Base-by-base conservation (phyloP, 2,113 vertebrate species). In the Crotalus horridus region DNA sequence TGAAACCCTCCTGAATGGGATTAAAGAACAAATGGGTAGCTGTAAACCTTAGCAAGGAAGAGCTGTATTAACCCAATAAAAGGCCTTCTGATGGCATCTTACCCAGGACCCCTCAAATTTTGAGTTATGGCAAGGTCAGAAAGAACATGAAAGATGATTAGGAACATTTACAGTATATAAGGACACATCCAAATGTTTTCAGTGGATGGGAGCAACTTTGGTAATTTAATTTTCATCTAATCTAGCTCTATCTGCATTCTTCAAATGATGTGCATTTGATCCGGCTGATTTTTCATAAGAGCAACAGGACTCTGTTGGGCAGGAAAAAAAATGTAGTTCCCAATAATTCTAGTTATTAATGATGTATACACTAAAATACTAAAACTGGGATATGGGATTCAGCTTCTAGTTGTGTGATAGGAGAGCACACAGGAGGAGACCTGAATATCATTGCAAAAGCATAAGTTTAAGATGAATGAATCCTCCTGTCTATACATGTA, bases 111-210 rank as follows among this genome's bases (percentile, higher is more conserved):
- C n/a, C 17, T 20, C 29, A 21, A 88, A 33, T 20, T n/a, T 29
- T 59, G 17, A 10, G 10, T 39, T 81, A 20, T 20, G 39, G 69
- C 33, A 81, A 39, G 69, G 33, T 39, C 58, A n/a, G 74, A 43
- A 5, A 24, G 91, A 91, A 93, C 64, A 24, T 85, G 89, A 87
- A 86, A 90, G 92, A 88, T 81, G 39, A 33, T 23, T 81, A 51
- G 46, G 26, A 39, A 33, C 29, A 33, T 39, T 74, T 1, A 64
- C 13, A 53, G 8, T 54, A 39, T 23, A 39, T 53, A 43, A 39
- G 11, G 17, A 29, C 39, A 24, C 48, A 8, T 87, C 21, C 43
- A 48, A 9, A 5, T n/a, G 43, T 58, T 64, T 92, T 23, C 48
- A 29, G 4, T 88, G 26, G 26, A 39, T 74, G 59, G 59, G 23